phyloP scores from a whole-genome alignment of 2,113 vertebrate genomes.

The Myiopsitta monachus region DNA sequence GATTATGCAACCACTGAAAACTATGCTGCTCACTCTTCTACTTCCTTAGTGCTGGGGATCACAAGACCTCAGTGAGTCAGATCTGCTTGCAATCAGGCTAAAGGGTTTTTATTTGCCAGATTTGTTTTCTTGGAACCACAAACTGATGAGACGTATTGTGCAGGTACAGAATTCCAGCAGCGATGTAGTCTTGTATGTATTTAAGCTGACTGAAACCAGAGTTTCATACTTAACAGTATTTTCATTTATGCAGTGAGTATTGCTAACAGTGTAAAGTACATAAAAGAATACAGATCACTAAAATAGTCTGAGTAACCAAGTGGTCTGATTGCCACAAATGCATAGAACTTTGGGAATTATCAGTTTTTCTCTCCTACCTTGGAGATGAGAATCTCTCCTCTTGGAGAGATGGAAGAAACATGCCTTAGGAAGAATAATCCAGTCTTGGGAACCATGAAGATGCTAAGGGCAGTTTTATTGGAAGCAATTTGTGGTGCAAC shows the following conservation, averaged over 20 bases:
- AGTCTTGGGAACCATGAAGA: too few species aligned
- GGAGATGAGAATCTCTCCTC: background rate
- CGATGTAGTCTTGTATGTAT: background rate
- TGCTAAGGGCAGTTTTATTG: background rate
- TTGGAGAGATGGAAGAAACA: background rate
- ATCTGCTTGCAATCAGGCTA: background rate
- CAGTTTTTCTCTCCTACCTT: background rate
- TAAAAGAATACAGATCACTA: background rate
- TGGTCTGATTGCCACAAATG: background rate
- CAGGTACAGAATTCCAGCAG: background rate
- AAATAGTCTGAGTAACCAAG: background rate
- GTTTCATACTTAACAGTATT: background rate
- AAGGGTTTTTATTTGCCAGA: background rate
- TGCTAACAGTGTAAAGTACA: background rate
- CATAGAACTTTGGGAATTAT: background rate
- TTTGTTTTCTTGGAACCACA: background rate
- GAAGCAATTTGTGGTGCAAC: background rate
- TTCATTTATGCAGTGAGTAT: background rate
- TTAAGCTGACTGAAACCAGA: background rate
- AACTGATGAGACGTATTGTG: background rate
- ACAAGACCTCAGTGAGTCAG: slow-evolving; percentile 6
- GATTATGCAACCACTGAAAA: background rate
- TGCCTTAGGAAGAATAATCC: background rate
- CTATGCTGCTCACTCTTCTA: background rate
- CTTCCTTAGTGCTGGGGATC: background rate